phyloP scores from a whole-genome alignment of 2,888 invertebrate genomes.

The Trichopoda pennipes region DNA sequence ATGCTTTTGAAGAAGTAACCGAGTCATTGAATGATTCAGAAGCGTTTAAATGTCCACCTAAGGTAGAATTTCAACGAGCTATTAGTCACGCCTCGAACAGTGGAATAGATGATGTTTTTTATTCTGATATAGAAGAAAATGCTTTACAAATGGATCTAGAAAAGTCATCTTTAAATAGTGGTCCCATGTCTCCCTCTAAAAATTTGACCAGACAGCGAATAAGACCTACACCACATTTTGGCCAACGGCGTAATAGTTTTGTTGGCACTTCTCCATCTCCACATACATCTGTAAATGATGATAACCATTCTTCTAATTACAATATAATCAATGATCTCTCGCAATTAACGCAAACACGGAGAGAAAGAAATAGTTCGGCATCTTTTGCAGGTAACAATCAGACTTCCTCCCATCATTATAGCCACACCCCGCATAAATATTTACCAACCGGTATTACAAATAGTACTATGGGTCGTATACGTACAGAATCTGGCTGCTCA shows the following conservation, averaged over 20 bases:
- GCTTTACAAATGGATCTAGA: constrained; percentile 78
- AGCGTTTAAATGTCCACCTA: constrained; percentile 76
- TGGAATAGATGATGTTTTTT: constrained; percentile 74
- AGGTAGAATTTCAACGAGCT: constrained; percentile 69
- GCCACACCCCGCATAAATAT: constrained; percentile 74
- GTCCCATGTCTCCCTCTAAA: constrained; percentile 81
- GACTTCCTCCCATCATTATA: constrained; percentile 36
- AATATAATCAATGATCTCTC: constrained; percentile 66
- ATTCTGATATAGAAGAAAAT: constrained; percentile 77
- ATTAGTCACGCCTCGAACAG: constrained; percentile 68
- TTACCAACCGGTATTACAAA: constrained; percentile 72
- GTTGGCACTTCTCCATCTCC: constrained; percentile 81
- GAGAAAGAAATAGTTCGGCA: constrained; percentile 76
- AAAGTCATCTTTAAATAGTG: constrained; percentile 71
- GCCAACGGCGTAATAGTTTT: constrained; percentile 85
- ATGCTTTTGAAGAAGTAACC: background rate
- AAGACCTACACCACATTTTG: constrained; percentile 86
- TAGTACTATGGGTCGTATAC: constrained; percentile 76
- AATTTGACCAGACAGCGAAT: constrained; percentile 86
- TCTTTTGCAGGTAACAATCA: constrained; percentile 64
- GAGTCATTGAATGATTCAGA: constrained; percentile 52
- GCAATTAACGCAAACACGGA: constrained; percentile 71
- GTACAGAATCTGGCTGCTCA: constrained; percentile 80
- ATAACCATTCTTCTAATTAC: background rate
- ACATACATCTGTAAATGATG: constrained; percentile 68